Evolutionary conservation across 2,797 vertebrate genomes (phyloP).

Genomic region (Spheniscus humboldti): DNA sequence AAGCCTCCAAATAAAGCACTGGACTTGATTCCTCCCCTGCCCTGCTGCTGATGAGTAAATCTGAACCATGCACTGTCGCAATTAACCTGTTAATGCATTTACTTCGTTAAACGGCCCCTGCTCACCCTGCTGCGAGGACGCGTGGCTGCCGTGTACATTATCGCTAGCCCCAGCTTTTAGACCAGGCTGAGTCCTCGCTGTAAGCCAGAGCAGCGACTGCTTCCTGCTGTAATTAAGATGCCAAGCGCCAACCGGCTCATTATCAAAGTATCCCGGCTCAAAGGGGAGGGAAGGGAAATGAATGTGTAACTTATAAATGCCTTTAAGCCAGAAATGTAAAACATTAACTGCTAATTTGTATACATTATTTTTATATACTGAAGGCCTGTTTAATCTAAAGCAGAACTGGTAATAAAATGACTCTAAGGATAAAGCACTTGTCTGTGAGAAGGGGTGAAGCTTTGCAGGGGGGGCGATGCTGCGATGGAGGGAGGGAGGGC

Average conservation of each 20-base stretch:
- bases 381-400: slow-evolving; percentile 34
- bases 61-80: not conserved
- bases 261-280: not conserved
- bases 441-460: not conserved
- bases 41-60: not conserved
- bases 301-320: slow-evolving; percentile 56
- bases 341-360: slow-evolving; percentile 55
- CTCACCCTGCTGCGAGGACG: not conserved
- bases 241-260: not conserved
- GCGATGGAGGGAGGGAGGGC: not conserved
- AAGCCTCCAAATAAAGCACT: rapidly evolving
- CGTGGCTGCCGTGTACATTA: not conserved
- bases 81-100: not conserved
- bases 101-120: not conserved
- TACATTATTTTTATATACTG: slow-evolving; percentile 68
- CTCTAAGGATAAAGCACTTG: not conserved
- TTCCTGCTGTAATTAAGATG: slow-evolving; percentile 31
- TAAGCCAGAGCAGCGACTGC: not conserved
- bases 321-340: slow-evolving; percentile 34
- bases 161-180: not conserved
- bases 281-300: not conserved
- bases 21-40: not conserved
- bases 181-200: not conserved
- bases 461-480: not conserved
- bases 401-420: slow-evolving; percentile 42